Base-by-base conservation (phyloP, 2,797 vertebrate species). In the Typhlichthys subterraneus region DNA sequence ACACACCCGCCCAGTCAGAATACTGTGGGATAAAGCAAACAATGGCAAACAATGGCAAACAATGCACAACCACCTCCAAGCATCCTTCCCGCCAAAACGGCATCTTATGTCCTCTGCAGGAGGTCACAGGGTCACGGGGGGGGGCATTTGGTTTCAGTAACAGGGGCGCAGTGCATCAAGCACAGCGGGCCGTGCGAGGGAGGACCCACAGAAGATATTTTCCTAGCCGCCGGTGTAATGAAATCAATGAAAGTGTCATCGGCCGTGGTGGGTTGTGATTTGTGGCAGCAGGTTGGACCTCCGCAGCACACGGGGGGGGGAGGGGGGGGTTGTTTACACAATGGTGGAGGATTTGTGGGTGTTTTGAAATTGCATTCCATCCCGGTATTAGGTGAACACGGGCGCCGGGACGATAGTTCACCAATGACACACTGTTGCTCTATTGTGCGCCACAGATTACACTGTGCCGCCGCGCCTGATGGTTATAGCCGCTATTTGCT, bases 181-280 rank as follows among this genome's bases (percentile, higher is more conserved):
- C 61, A 61, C 70, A 38, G 53, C 75, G 23, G 78, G 57, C 73
- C 0, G 33, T 4, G 47, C 59, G 73, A 76, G 63, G 77, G 72
- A 83, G 74, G 59, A 62, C 63, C 57, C 23, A 56, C 73, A 51
- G 82, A 83, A 51, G 82, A 83, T 82, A 77, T 77, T 79, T 85
- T 85, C 78, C 76, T 73, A 50, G 59, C 70, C 61, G 45, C 53
- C 23, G 4, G 66, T 55, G 67, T 85, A 87, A 85, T 85, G 78
- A 84, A 90, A 87, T 88, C 79, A 72, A 82, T 88, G 81, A 78
- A 84, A 70, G 77, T 80, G 80, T 76, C 75, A 69, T 76, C 75
- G 70, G 63, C 57, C 67, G 51, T 46, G 12, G 50, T 45, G 61
- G 68, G 60, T 31, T 53, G 77, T 81, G 74, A 86, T 83, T 84